phyloP scores from a whole-genome alignment of 1,140 invertebrate species.

The Vanessa atalanta region DNA sequence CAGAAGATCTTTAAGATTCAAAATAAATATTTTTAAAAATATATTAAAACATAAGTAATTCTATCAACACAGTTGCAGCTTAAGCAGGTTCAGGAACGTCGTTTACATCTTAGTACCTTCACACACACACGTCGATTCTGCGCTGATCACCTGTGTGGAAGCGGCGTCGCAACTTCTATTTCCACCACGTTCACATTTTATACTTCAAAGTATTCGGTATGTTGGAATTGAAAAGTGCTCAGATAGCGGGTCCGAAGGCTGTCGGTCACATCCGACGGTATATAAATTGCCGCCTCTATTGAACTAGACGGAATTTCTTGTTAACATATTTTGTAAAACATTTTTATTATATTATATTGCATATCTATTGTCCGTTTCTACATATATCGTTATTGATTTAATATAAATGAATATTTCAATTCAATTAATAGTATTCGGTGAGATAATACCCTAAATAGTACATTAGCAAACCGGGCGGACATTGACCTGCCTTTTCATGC shows the following conservation, averaged over 20 bases:
- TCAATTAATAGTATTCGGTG: no score
- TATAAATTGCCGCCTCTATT: not conserved
- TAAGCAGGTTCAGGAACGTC: not conserved
- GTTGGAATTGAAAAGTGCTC: not conserved
- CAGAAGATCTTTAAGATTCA: no score
- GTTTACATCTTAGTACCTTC: not conserved
- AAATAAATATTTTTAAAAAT: no score
- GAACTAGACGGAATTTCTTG: not conserved
- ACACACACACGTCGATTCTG: not conserved
- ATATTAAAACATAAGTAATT: no score
- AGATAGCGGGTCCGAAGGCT: not conserved
- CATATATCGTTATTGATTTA: no score
- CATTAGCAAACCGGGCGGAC: no score
- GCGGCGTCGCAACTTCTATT: not conserved
- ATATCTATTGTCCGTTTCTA: no score
- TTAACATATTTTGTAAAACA: not conserved
- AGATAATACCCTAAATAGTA: no score
- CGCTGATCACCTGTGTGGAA: not conserved
- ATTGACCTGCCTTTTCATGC: no score
- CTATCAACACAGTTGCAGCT: no score
- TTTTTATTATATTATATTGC: no score
- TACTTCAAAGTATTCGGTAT: not conserved
- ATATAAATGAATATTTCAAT: no score
- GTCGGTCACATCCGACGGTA: not conserved
- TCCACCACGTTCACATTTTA: not conserved